These are phyloP conservation scores for Drosophila ficusphila DNA, from an alignment of 1,140 invertebrate species.

Conservation along the genomic window DNA sequence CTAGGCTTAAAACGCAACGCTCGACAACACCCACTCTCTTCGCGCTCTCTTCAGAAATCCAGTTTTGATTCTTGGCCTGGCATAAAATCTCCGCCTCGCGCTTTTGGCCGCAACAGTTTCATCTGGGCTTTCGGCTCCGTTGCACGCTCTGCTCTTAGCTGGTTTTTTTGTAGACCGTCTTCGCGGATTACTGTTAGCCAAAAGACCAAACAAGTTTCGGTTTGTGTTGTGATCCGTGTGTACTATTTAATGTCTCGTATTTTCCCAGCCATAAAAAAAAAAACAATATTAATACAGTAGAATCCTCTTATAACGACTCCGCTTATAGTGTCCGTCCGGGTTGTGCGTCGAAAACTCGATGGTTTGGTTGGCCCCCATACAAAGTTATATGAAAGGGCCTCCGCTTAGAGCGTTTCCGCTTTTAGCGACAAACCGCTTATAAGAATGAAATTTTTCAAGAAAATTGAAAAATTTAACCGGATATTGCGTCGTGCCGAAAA, in stretches of 20 bases:
- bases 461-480: too few relatives aligned
- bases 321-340: too few relatives aligned
- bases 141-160: slow-evolving; percentile 54
- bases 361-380: too few relatives aligned
- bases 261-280: slow-evolving; percentile 25
- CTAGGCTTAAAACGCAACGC: slow-evolving; percentile 8
- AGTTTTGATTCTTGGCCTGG: slow-evolving; percentile 73
- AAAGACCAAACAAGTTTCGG: slow-evolving; percentile 66
- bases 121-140: slow-evolving; percentile 65
- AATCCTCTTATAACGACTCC: too few relatives aligned
- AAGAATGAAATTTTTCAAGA: too few relatives aligned
- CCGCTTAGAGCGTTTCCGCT: too few relatives aligned
- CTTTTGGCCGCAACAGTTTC: slow-evolving; percentile 78
- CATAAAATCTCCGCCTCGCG: slow-evolving; percentile 68
- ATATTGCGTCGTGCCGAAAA: too few relatives aligned
- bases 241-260: slow-evolving; percentile 57
- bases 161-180: slow-evolving; percentile 1
- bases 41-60: slow-evolving; percentile 22
- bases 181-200: slow-evolving; percentile 29
- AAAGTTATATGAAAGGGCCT: too few relatives aligned
- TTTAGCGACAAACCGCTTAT: too few relatives aligned
- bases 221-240: slow-evolving; percentile 55
- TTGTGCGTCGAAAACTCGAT: too few relatives aligned
- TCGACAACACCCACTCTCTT: slow-evolving; percentile 25
- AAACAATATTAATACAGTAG: slow-evolving; percentile 63